phyloP scores from a whole-genome alignment of 2,888 invertebrate species.

The Cyclophora albipunctata region DNA sequence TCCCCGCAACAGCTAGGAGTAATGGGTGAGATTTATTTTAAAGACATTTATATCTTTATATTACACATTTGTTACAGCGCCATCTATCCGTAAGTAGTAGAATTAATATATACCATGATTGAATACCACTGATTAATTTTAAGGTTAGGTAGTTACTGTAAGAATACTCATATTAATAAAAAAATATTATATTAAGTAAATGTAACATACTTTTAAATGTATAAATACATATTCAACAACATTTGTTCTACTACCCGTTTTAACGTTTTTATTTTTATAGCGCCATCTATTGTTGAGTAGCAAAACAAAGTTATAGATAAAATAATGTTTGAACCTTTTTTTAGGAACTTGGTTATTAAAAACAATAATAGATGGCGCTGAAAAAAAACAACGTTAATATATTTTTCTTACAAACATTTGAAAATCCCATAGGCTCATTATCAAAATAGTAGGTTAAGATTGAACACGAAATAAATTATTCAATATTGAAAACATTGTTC shows the following conservation, averaged over 20 bases:
- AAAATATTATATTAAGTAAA: background rate
- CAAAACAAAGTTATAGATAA: slow-evolving; percentile 6
- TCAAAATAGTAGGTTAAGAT: too few relatives aligned
- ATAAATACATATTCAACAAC: too few relatives aligned
- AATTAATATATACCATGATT: background rate
- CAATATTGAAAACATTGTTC: too few relatives aligned
- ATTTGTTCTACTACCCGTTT: too few relatives aligned
- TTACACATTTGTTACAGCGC: slow-evolving; percentile 20
- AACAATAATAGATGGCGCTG: too few relatives aligned
- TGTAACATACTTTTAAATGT: too few relatives aligned
- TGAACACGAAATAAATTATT: too few relatives aligned
- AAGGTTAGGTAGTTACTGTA: too few relatives aligned
- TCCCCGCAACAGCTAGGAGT: slow-evolving; percentile 92
- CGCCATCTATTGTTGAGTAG: slow-evolving; percentile 43
- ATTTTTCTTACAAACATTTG: too few relatives aligned
- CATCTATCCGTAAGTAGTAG: slow-evolving; percentile 20
- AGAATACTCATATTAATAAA: background rate
- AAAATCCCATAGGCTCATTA: too few relatives aligned
- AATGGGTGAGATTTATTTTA: slow-evolving; percentile 80
- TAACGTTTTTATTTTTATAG: slow-evolving; percentile 30
- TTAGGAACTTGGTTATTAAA: background rate
- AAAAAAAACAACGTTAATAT: too few relatives aligned
- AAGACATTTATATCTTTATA: too few relatives aligned
- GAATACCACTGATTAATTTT: background rate
- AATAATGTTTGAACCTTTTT: background rate